Base-by-base conservation (phyloP, 1,140 invertebrate species). In the Drosophila setifemur region DNA sequence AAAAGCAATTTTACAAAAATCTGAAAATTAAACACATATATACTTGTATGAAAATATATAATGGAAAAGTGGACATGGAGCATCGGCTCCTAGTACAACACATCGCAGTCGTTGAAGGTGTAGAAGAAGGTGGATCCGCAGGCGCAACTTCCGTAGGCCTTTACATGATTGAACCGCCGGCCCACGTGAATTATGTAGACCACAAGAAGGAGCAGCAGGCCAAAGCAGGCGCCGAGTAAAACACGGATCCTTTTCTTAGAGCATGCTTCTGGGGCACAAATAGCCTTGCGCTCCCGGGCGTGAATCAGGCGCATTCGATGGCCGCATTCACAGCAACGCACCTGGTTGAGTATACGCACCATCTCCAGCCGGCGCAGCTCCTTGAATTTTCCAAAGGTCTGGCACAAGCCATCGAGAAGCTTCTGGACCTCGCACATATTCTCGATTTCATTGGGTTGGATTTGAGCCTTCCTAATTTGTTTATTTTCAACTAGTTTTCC, bases 301-400 rank as follows among this genome's bases (percentile, higher is more conserved):
- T 14, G 18, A 0, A 9, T n/a, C 3, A 81, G 7, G 0, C 76
- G 42, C 0, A 6, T 28, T 7, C 8, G 14, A 28, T 81, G 76
- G 5, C 66, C 54, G 16, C 76, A 83, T 0, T 77, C 45, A 7
- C 77, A 81, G 54, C 67, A 75, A 0, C 67, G 77, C n/a, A 81
- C 35, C 12, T 42, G 19, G 8, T 37, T 31, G 0, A 81, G 11
- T 4, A 71, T 11, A 3, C 61, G 25, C 3, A 81, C 4, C 71
- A 75, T 42, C 1, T 66, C 40, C 5, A 12, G 0, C 0, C 19
- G 8, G 0, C 58, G 71, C 9, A 19, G 3, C n/a, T 45, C 19
- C 31, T 44, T 66, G 26, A 21, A 45, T 4, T 44, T 61, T 1
- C 4, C 6, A n/a, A 79, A 79, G 4, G 50, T 74, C 33, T 57